Evolutionary conservation across 2,888 invertebrate species (phyloP), one percentile per base, ranked within the genome.

Genomic region (Ichneumon xanthorius): DNA sequence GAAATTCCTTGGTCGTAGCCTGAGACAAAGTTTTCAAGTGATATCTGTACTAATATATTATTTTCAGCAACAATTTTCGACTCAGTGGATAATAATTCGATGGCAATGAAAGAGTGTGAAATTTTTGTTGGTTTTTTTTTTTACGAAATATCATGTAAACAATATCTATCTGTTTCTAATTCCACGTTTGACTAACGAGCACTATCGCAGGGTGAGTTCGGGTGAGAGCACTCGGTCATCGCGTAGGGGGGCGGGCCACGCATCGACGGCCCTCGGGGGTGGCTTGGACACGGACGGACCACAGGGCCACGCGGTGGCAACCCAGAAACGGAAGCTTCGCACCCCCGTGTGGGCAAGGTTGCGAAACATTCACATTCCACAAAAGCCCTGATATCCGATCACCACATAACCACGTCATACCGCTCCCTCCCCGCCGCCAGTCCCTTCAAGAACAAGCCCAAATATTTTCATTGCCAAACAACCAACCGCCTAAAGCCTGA

Each of bases 301-400:
- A 94, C 94, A 90, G 94, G 94, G 92, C 90, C 92, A 90, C 89
- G 92, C 91, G 86, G 91, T 93, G 93, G 94, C 94, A 93, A 95
- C 96, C 89, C 96, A 96, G 95, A 96, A 95, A 95, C 96, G 97
- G 94, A 96, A 96, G 92, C 96, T 97, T 94, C 96, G 97, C 95
- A 96, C 97, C 93, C 97, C 97, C 93, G 96, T 97, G 94, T 97
- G 97, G 97, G 96, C 97, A 95, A 96, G 96, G 95, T 96, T 96
- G 95, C 95, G 95, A 94, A 95, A 95, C 94, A 95, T 95, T 95
- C 95, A 95, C 95, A 95, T 95, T 95, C 95, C 95, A 95, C 65
- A 80, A 82, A 80, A 79, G 70, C 45, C 61, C 48, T 45, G 30
- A 45, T 33, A 37, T 72, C 72, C 61, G 67, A 26, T 16, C 68